phyloP scores from a whole-genome alignment of 2,113 vertebrate species.

The Pseudopodoces humilis region DNA sequence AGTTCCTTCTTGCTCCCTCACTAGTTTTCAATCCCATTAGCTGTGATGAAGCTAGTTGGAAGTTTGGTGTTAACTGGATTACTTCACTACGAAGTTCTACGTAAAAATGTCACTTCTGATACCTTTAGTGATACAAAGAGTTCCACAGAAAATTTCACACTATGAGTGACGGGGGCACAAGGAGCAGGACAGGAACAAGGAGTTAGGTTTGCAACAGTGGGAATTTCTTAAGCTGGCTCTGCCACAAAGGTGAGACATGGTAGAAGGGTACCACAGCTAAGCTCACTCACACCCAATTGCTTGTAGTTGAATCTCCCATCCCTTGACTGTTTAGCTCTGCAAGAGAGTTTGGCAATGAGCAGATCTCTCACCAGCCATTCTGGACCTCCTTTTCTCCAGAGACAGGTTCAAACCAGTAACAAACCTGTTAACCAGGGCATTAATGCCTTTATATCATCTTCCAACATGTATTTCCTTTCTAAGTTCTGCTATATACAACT shows the following conservation, averaged over 20 bases:
- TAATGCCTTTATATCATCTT: neutral
- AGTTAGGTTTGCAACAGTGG: neutral
- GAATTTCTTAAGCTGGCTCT: neutral
- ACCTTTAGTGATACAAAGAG: neutral
- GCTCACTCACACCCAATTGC: neutral
- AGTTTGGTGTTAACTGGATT: neutral
- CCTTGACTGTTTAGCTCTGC: neutral
- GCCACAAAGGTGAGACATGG: neutral
- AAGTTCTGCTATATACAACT: neutral
- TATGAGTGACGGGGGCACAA: neutral
- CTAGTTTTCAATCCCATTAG: neutral
- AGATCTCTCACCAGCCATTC: neutral
- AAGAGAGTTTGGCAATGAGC: neutral
- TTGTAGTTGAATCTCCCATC: neutral
- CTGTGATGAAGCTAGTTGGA: neutral
- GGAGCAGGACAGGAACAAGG: neutral
- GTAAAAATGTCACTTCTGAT: neutral
- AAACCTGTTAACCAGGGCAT: neutral
- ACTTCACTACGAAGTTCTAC: neutral
- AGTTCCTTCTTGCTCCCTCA: neutral
- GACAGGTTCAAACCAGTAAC: neutral
- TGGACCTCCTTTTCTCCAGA: neutral
- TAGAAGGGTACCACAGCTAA: neutral
- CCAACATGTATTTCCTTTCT: neutral
- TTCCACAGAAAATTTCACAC: neutral